Base-by-base conservation (phyloP, 2,113 vertebrate genomes). In the Lampris incognitus region DNA sequence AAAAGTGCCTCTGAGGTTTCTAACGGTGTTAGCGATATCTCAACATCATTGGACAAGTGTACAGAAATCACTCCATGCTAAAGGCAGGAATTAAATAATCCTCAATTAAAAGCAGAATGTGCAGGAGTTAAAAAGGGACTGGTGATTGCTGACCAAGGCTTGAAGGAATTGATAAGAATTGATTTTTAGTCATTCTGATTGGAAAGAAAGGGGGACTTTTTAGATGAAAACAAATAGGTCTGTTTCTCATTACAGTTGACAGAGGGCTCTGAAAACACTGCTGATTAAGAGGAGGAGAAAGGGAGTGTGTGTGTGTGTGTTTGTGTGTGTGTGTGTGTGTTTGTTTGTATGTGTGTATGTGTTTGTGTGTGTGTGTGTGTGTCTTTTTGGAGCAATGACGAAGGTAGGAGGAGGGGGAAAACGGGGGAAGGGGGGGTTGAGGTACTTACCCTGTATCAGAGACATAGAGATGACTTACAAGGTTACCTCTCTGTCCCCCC, bases 161-260 rank as follows among this genome's bases (percentile, higher is more conserved):
- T 11, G 11, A 56, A 59, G 6, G 41, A 24, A 24, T 24, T 24
- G 24, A 10, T 44, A 13, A 36, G 3, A 54, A 24, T 61, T 9
- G 52, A 76, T 36, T 60, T 24, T 24, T 24, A 24, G 24, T 24
- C 24, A 24, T 24, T 24, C 24, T 24, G 24, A 24, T 24, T 24
- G 24, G 0, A 24, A 6, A 57, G 38, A 62, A 51, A 37, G 0
- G 11, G n/a, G 46, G 52, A 52, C 1, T 51, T 58, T 63, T 8
- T 4, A n/a, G 52, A n/a, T 11, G 11, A n/a, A 40, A 24, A 24
- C 39, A 24, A 13, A 39, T 41, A 81, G 74, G 96, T 98, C 96
- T 97, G 97, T 97, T 98, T 98, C 96, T 97, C 95, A 97, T 97
- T 97, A 97, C 95, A 93, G 90, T 68, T 91, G 94, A 95, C 87